Base-by-base conservation (phyloP, 1,140 invertebrate species). In the Nephila pilipes region DNA sequence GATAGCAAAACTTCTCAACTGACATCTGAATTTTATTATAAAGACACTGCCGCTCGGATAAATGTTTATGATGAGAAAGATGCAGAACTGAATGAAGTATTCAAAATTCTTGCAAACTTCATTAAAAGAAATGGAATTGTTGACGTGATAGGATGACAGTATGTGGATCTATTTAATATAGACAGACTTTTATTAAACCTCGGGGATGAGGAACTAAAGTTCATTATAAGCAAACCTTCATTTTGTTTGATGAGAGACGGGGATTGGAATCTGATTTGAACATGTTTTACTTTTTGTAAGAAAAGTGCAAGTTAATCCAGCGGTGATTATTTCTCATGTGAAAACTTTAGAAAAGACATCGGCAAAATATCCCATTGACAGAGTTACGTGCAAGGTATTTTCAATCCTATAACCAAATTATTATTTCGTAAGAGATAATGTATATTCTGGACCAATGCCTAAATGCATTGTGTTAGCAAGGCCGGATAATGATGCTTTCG, bases 101-200 rank as follows among this genome's bases (percentile, higher is more conserved):
- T 90, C 16, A 57, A 75, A 14, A 58, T 16, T n/a, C n/a, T n/a
- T n/a, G n/a, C n/a, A 18, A 58, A 16, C 12, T 60, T 36, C 14
- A 6, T 85, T 29, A 60, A 5, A 60, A 32, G 25, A n/a, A 85
- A 18, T 54, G 16, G 20, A 29, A 63, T 32, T 38, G 29, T 90
- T 22, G 88, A 92, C 14, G 63, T 92, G 58, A 85, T 92, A n/a
- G 90, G 90, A 83, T 25, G 29, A 1, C 8, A 60, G 18, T 79
- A 91, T 91, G 36, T 12, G 20, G 90, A 92, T 85, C 3, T 83
- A 57, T 92, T 81, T 58, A 18, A 83, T 79, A 54, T 83, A 83
- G 58, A 60, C 20, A 25, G 90, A 25, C 36, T 63, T 16, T 54
- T 90, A 6, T 32, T 90, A n/a, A 90, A 90, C 32, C 22, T 90